phyloP scores from a whole-genome alignment of 2,797 vertebrate species.

The Acrossocheilus wenchowensis region DNA sequence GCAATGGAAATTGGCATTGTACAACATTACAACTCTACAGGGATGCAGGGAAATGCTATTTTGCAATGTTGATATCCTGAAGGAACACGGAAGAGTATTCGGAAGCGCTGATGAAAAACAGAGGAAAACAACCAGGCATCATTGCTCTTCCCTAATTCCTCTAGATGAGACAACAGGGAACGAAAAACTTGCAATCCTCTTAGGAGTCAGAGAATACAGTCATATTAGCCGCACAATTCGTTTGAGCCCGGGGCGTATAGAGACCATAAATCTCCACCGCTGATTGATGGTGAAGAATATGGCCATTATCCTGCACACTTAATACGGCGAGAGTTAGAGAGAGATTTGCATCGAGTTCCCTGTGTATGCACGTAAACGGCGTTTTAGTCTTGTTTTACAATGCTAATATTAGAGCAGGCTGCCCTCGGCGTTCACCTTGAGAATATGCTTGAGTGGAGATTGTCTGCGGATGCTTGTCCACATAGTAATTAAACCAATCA shows the following conservation, averaged over 20 bases:
- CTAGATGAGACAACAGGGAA: constrained; percentile 51
- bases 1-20: constrained; percentile 5
- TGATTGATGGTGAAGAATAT: constrained; percentile 58
- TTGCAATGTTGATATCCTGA: constrained; percentile 16
- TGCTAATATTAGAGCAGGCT: constrained; percentile 43
- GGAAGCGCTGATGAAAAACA: not conserved
- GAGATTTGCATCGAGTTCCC: constrained; percentile 24
- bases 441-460: constrained; percentile 37
- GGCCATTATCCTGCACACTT: constrained; percentile 49
- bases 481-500: constrained; percentile 44
- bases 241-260: constrained; percentile 27
- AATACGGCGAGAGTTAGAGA: constrained; percentile 36
- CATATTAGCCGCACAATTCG: constrained; percentile 50
- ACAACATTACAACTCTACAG: not conserved
- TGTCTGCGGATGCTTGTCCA: constrained; percentile 13
- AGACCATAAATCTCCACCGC: constrained; percentile 47
- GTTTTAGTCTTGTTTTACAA: constrained; percentile 32
- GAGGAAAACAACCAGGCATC: constrained; percentile 21
- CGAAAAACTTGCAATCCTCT: constrained; percentile 48
- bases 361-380: not conserved
- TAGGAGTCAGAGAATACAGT: constrained; percentile 37
- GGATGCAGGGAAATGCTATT: constrained; percentile 12
- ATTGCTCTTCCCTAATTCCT: constrained; percentile 51
- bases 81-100: not conserved
- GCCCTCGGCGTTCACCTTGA: constrained; percentile 44